Conservation (phyloP, 2,888 invertebrate species). For the Drosophila affinis region DNA sequence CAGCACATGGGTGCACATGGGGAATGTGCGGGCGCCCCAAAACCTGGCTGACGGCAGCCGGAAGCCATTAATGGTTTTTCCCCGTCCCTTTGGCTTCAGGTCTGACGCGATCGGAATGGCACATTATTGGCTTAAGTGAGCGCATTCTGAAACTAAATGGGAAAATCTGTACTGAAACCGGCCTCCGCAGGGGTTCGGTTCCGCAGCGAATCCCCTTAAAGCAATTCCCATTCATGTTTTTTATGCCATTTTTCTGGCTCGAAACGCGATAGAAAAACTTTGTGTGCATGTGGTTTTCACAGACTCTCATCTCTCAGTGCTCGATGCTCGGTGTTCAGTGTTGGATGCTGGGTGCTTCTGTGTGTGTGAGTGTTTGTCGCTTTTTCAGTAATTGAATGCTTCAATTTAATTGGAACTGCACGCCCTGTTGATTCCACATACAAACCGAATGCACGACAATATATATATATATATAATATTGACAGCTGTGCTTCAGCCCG, state of each 20-base stretch:
- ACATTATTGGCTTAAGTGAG: slow-evolving; percentile 1
- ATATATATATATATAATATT: slow-evolving; percentile 62
- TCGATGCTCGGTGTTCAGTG: not conserved
- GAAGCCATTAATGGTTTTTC: slow-evolving; percentile 15
- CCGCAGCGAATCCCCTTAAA: not conserved
- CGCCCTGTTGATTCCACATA: slow-evolving; percentile 68
- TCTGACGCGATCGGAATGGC: not conserved
- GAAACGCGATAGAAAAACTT: slow-evolving; percentile 21
- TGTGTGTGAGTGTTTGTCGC: slow-evolving; percentile 48
- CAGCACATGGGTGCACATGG: not conserved
- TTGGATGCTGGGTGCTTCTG: not conserved
- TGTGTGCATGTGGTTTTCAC: slow-evolving; percentile 12
- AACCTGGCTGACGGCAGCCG: not conserved
- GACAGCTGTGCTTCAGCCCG: slow-evolving; percentile 46
- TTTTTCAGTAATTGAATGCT: slow-evolving; percentile 66
- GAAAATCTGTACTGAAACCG: not conserved
- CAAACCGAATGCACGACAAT: slow-evolving; percentile 58
- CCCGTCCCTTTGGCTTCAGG: not conserved
- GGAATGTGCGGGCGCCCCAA: not conserved
- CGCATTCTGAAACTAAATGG: not conserved
- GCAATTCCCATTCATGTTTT: slow-evolving; percentile 7
- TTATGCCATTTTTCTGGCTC: not conserved
- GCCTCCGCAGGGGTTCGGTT: no score
- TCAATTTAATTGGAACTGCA: slow-evolving; percentile 76
- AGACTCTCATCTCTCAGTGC: slow-evolving; percentile 30